Evolutionary conservation across 2,113 vertebrate species (phyloP), one percentile per base, ranked within the genome.

Genomic region (Ictalurus punctatus): DNA sequence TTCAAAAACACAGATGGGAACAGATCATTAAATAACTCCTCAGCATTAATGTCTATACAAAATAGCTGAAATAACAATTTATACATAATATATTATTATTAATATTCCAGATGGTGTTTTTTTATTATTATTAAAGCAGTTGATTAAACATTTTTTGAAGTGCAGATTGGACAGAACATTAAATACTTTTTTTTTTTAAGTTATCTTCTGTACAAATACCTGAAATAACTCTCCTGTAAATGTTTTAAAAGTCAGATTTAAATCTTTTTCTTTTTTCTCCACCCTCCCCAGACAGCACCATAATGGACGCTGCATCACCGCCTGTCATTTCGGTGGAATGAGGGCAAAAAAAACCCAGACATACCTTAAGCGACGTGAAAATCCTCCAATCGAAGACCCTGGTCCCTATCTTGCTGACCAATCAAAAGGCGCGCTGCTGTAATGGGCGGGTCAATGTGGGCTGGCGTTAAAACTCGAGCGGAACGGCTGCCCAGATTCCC

Each of bases 401-500:
- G 54, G 89, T 16, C n/a, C 25, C 63, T 34, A 1, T 4, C n/a
- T 56, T 13, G 54, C 23, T 27, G 87, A 37, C 96, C 95, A 96
- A 96, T 95, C 93, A 93, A 84, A 90, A 44, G 37, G 14, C 73
- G 40, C 0, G 67, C n/a, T 80, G 48, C 30, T 63, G 74, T 19
- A 54, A 91, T 93, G 93, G 95, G 94, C 44, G 91, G 94, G 91
- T 81, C 81, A 84, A 91, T n/a, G 85, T 90, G 93, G 93, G 94
- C 90, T 93, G 94, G 93, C 91, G 93, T 93, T 91, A 91, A 48
- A 86, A 83, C 91, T 92, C 90, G 94, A 94, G 90, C 37, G 81
- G 86, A 34, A 91, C 91, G 85, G 84, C 84, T 27, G 74, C 84
- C 81, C 81, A 82, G 89, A 85, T 89, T 92, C 69, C 74, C 83